Conservation (phyloP, 2,888 invertebrate species). For the Subacronicta megacephala region DNA sequence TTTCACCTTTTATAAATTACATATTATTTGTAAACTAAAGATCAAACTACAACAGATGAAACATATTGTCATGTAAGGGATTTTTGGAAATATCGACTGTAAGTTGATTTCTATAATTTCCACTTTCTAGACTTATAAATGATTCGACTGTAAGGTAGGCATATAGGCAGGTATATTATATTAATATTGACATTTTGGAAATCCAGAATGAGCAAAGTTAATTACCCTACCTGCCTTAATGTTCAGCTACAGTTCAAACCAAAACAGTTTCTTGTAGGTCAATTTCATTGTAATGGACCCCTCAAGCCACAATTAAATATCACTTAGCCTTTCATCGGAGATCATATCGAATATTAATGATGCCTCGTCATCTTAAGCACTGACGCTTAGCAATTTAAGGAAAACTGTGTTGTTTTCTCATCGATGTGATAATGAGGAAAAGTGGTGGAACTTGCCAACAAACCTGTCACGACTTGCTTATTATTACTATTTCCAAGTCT, state of each 20-base stretch:
- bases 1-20: too few species aligned
- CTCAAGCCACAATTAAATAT: slow-evolving; percentile 46
- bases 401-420: slow-evolving; percentile 6
- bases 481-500: slow-evolving; percentile 3
- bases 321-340: slow-evolving; percentile 48
- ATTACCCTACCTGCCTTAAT: not conserved
- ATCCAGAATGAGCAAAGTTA: too few species aligned
- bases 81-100: too few species aligned
- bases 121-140: too few species aligned
- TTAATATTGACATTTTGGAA: too few species aligned
- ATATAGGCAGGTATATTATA: too few species aligned
- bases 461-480: slow-evolving; percentile 6
- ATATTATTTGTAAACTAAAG: too few species aligned
- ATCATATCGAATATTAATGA: slow-evolving; percentile 50
- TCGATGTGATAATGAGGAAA: slow-evolving; percentile 10
- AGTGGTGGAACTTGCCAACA: slow-evolving; percentile 5
- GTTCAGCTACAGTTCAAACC: not conserved
- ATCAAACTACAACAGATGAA: too few species aligned
- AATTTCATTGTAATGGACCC: slow-evolving; percentile 43
- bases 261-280: slow-evolving; percentile 1
- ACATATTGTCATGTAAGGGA: too few species aligned
- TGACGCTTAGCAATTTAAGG: not conserved
- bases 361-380: slow-evolving; percentile 13
- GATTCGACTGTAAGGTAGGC: too few species aligned
- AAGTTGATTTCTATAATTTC: too few species aligned